Percentiles rank a stretch among this genome's conserved stretches.
Evolutionary conservation across 2,888 invertebrate species (phyloP).

Genomic region (Schrankia costaestrigalis): DNA sequence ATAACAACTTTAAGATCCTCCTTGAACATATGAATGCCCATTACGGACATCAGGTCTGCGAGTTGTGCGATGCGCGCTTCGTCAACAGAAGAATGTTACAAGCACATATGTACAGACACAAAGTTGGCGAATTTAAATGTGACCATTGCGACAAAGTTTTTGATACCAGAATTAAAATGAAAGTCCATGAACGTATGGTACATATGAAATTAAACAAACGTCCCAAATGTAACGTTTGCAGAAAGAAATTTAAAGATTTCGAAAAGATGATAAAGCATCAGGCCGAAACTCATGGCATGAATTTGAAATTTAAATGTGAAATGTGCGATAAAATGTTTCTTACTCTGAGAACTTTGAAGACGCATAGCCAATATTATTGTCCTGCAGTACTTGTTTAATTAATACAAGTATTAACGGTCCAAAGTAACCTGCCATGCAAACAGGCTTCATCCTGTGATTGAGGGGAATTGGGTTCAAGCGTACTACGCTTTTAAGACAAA

Average conservation of each 20-base stretch:
- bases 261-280: conserved; percentile 36
- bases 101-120: conserved; percentile 28
- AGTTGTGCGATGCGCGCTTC: conserved; percentile 45
- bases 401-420: too few relatives aligned
- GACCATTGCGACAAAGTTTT: conserved; percentile 55
- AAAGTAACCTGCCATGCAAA: too few relatives aligned
- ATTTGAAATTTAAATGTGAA: conserved; percentile 33
- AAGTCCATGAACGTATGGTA: conserved; percentile 51
- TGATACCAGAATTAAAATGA: conserved; percentile 43
- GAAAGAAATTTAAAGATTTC: conserved; percentile 38
- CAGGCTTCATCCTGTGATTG: too few relatives aligned
- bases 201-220: conserved; percentile 34
- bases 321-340: conserved; percentile 42
- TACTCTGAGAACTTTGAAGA: conserved; percentile 29
- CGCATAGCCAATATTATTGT: too few relatives aligned
- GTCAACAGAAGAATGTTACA: conserved; percentile 27
- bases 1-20: conserved; percentile 45
- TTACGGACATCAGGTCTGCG: conserved; percentile 52
- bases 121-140: conserved; percentile 33
- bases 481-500: too few relatives aligned
- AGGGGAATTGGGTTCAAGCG: too few relatives aligned
- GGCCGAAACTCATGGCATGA: conserved; percentile 38
- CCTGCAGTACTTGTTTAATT: too few relatives aligned
- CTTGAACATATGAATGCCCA: conserved; percentile 57
- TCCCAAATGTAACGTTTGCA: conserved; percentile 46